phyloP scores from a whole-genome alignment of 2,888 invertebrate genomes.

The Drosophila prostipennis region DNA sequence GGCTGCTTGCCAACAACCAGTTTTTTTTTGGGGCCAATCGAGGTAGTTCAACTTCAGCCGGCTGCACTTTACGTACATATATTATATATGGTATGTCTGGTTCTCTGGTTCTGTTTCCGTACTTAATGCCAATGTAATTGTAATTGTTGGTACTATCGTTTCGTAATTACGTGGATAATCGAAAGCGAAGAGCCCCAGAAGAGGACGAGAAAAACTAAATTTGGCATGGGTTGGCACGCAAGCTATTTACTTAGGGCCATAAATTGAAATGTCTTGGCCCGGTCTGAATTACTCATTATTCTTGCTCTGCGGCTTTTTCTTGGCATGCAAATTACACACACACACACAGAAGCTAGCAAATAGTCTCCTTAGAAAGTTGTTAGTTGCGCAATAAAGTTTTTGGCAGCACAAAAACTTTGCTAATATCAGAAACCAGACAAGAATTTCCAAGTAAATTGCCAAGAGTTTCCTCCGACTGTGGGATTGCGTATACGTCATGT shows the following conservation, averaged over 20 bases:
- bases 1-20: constrained; percentile 59
- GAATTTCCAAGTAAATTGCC: constrained; percentile 27
- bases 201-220: constrained; percentile 44
- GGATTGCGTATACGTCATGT: constrained; percentile 66
- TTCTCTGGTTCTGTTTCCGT: constrained; percentile 16
- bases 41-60: constrained; percentile 55
- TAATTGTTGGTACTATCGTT: constrained; percentile 55
- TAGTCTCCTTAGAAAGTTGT: constrained; percentile 30
- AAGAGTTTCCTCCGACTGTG: constrained; percentile 15
- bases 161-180: constrained; percentile 72
- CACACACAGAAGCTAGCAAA: background rate
- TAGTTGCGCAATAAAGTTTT: constrained; percentile 54
- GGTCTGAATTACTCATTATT: constrained; percentile 40
- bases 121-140: constrained; percentile 48
- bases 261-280: constrained; percentile 52
- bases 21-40: constrained; percentile 34
- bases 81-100: constrained; percentile 3
- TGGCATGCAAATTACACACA: constrained; percentile 48
- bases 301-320: constrained; percentile 34
- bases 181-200: constrained; percentile 42
- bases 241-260: constrained; percentile 56
- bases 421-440: constrained; percentile 37
- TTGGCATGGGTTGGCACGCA: constrained; percentile 59
- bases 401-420: constrained; percentile 39
- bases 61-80: constrained; percentile 9